Percentiles rank a stretch among this genome's conserved stretches.
Conservation (phyloP, 2,797 vertebrate genomes). For the Trachops cirrhosus region DNA sequence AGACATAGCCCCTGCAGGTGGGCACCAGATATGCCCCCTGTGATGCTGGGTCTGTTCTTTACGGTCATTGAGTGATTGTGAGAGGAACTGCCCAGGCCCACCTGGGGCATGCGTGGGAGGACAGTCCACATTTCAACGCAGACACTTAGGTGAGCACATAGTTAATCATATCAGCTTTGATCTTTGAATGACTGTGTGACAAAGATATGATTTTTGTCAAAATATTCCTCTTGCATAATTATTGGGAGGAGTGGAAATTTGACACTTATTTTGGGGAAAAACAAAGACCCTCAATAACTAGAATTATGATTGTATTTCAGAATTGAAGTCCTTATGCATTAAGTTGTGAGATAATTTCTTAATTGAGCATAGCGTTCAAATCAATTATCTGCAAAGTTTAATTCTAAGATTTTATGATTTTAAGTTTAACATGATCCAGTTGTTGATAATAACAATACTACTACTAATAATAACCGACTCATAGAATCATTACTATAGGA, state of each 20-base stretch:
- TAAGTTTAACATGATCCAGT: background rate
- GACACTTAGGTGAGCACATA: background rate
- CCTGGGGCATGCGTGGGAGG: accelerated
- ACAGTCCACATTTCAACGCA: background rate
- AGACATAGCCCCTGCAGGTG: background rate
- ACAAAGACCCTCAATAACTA: background rate
- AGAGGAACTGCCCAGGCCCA: background rate
- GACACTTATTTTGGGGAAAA: background rate
- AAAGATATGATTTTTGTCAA: background rate
- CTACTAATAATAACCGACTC: background rate
- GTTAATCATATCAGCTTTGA: background rate
- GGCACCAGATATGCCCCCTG: accelerated
- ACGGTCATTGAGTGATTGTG: background rate
- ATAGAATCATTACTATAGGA: background rate
- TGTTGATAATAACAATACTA: background rate
- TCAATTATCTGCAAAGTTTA: background rate
- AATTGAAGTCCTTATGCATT: background rate
- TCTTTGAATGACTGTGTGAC: background rate
- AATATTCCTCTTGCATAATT: background rate
- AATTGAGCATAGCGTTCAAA: background rate
- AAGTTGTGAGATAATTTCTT: background rate
- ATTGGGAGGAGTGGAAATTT: background rate
- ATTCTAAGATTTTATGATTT: background rate
- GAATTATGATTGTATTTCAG: background rate
- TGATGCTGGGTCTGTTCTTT: background rate